Evolutionary conservation across 2,797 vertebrate genomes (phyloP).

Genomic region (Paedocypris micromegethes): DNA sequence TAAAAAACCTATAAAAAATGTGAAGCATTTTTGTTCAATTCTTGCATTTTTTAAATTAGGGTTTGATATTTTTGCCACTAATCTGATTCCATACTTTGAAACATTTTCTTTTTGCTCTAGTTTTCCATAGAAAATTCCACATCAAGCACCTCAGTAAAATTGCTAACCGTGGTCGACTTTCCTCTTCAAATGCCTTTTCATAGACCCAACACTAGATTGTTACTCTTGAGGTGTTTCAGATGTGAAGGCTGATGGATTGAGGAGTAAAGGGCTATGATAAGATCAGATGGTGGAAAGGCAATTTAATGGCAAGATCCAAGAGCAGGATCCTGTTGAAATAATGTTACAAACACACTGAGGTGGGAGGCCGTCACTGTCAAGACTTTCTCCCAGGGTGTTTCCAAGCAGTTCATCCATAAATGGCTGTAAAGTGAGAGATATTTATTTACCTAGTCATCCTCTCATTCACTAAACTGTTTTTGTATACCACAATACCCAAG

Average conservation of each 20-base stretch:
- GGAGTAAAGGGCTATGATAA: conserved; percentile 57
- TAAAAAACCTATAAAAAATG: too few relatives aligned
- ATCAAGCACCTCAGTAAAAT: conserved; percentile 11
- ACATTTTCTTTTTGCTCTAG: too few relatives aligned
- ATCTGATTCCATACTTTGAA: too few relatives aligned
- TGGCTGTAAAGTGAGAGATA: conserved; percentile 1
- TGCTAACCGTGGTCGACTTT: conserved; percentile 7
- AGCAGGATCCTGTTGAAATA: conserved; percentile 31
- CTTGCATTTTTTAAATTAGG: too few relatives aligned
- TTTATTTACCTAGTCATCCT: conserved; percentile 14
- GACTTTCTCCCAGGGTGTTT: conserved; percentile 23
- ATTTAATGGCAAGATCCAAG: conserved; percentile 39
- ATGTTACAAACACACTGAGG: conserved; percentile 33
- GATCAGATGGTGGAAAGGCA: conserved; percentile 54
- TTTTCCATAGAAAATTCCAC: neutral
- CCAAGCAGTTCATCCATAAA: neutral
- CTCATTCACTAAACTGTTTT: conserved; percentile 4
- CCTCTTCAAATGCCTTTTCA: conserved; percentile 30
- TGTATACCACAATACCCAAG: neutral
- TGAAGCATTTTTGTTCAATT: too few relatives aligned
- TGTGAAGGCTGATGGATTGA: conserved; percentile 52
- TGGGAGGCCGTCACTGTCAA: conserved; percentile 24
- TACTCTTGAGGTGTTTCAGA: conserved; percentile 65
- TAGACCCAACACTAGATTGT: conserved; percentile 25
- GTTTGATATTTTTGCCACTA: too few relatives aligned